These are phyloP conservation scores for Poeciliopsis turneri DNA, from an alignment of 2,797 vertebrate genomes.

Conservation along the genomic window DNA sequence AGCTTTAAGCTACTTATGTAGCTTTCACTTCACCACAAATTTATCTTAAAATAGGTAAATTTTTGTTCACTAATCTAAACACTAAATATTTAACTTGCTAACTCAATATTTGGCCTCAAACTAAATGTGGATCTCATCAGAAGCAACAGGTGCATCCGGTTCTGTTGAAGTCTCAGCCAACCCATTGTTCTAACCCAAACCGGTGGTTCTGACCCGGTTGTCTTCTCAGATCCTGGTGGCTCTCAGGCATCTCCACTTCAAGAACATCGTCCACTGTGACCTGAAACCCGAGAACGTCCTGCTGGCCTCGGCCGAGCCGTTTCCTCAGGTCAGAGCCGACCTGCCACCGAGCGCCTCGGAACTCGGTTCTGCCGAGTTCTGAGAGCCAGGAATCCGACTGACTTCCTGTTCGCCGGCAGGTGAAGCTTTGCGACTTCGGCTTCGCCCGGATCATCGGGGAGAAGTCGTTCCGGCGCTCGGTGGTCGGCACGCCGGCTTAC, in stretches of 20 bases:
- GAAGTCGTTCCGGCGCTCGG: slow-evolving; percentile 95
- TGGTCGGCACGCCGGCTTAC: slow-evolving; percentile 96
- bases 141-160: background rate
- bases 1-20: no score
- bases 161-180: background rate
- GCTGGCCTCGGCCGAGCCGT: slow-evolving; percentile 94
- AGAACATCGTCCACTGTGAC: slow-evolving; percentile 99
- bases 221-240: slow-evolving; percentile 92
- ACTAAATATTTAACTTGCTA: no score
- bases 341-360: background rate
- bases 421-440: slow-evolving; percentile 97
- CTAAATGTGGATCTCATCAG: no score
- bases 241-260: slow-evolving; percentile 97
- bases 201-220: background rate
- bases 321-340: slow-evolving; percentile 62
- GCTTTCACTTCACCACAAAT: no score
- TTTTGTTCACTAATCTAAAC: no score
- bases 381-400: background rate
- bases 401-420: slow-evolving; percentile 73
- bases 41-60: no score
- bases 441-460: slow-evolving; percentile 98
- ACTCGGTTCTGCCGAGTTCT: background rate
- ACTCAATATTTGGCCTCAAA: no score
- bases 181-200: background rate
- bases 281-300: slow-evolving; percentile 98